These are phyloP conservation scores for Clanis bilineata DNA, from an alignment of 2,888 invertebrate genomes.

Conservation along the genomic window DNA sequence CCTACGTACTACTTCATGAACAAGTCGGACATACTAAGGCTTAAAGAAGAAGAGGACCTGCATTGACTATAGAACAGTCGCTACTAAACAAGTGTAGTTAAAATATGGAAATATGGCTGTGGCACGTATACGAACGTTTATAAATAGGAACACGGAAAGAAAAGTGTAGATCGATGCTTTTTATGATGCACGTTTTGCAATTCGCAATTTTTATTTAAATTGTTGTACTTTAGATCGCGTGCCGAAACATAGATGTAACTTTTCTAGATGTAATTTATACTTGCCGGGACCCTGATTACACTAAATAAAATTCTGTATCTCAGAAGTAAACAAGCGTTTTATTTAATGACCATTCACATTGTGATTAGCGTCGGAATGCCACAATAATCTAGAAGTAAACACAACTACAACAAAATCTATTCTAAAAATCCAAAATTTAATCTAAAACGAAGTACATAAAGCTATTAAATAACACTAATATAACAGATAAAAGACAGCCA, in stretches of 20 bases:
- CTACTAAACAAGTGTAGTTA: background rate
- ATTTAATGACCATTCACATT: conserved; percentile 41
- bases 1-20: conserved; percentile 97
- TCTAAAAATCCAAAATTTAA: conserved; percentile 56
- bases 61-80: conserved; percentile 58
- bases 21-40: conserved; percentile 91
- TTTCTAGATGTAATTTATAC: conserved; percentile 35
- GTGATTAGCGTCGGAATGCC: conserved; percentile 26
- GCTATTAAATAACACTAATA: conserved; percentile 31
- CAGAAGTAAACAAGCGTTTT: conserved; percentile 37
- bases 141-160: conserved; percentile 32
- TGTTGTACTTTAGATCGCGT: conserved; percentile 24
- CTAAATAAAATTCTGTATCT: conserved; percentile 7
- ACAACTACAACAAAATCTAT: conserved; percentile 45
- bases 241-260: conserved; percentile 27
- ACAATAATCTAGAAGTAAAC: conserved; percentile 37
- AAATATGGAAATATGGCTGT: conserved; percentile 31
- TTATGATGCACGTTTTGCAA: conserved; percentile 50
- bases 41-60: conserved; percentile 92
- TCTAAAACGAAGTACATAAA: conserved; percentile 53
- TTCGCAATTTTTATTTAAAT: conserved; percentile 31
- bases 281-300: conserved; percentile 59
- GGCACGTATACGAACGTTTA: conserved; percentile 35
- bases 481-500: conserved; percentile 21
- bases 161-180: conserved; percentile 42